Evolutionary conservation across 2,113 vertebrate species (phyloP), one percentile per base, ranked within the genome.

Genomic region (Nothobranchius kuhntae): DNA sequence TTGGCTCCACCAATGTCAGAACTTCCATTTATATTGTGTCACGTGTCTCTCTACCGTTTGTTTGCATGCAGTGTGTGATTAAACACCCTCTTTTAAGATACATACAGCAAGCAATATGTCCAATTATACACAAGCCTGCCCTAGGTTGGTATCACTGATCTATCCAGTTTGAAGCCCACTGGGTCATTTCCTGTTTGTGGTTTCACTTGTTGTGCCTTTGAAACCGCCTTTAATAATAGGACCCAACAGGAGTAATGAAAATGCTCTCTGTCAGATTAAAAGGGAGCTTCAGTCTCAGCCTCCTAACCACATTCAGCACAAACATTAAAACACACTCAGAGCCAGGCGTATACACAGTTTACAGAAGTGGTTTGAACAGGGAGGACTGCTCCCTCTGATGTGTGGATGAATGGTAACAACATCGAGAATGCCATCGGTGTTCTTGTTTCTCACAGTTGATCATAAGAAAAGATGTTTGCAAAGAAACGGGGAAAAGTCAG

Each of bases 221-320:
- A 92, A 90, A 87, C 73, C 17, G 54, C 50, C 74, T 89, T 83
- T 93, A 91, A 92, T 93, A 92, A 92, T 89, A 92, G 90, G 89
- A 91, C 85, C 87, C 84, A 91, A 87, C 87, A 89, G 85, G 90
- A 86, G 87, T 93, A 92, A 93, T 93, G 89, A 91, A 92, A 93
- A 91, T 72, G 82, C 86, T 91, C 83, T 82, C 84, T 76, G 84
- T 91, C 89, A 90, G 87, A 93, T 92, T 91, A 93, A 90, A 92
- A 93, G 90, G 82, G 85, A 84, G 87, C 86, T 88, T 86, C 82
- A 81, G 85, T 83, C 86, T 87, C 73, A 82, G 88, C 83, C 81
- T 82, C 80, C 80, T 75, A 77, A 90, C 87, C 87, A 44, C 88
- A 89, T 65, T 76, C 71, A 80, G 86, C 65, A 80, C 87, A 89